phyloP scores from a whole-genome alignment of 2,888 invertebrate species.

The Clostera curtula region DNA sequence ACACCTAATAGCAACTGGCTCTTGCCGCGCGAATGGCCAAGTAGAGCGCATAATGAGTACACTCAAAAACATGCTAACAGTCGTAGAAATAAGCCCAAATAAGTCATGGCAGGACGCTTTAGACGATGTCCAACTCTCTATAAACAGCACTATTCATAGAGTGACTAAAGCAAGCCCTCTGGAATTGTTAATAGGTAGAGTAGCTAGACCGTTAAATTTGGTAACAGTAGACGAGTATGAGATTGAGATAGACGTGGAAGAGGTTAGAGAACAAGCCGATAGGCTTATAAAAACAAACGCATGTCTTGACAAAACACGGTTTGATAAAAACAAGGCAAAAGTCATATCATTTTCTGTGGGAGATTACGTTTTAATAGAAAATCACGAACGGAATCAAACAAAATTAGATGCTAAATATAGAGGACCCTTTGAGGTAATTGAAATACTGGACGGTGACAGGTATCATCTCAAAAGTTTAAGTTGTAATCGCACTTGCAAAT shows the following conservation, averaged over 20 bases:
- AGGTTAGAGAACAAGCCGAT: too few relatives aligned
- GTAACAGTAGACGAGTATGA: too few relatives aligned
- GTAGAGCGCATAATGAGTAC: not conserved
- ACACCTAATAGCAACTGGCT: slow-evolving; percentile 7
- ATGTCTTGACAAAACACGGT: not conserved
- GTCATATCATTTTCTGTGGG: slow-evolving; percentile 4
- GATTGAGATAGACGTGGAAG: too few relatives aligned
- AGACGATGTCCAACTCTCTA: slow-evolving; percentile 1
- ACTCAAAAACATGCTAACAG: too few relatives aligned
- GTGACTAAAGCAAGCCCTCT: too few relatives aligned
- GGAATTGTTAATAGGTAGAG: too few relatives aligned
- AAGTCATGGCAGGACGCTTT: too few relatives aligned
- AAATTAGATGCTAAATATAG: slow-evolving; percentile 13
- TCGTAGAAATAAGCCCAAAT: too few relatives aligned
- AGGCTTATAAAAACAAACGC: too few relatives aligned
- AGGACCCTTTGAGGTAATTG: slow-evolving; percentile 12
- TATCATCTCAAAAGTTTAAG: slow-evolving; percentile 5
- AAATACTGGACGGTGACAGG: slow-evolving; percentile 7
- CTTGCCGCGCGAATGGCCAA: slow-evolving; percentile 5
- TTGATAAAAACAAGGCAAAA: slow-evolving; percentile 2
- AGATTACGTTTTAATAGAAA: slow-evolving; percentile 8
- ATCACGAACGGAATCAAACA: slow-evolving; percentile 14
- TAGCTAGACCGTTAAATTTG: not conserved
- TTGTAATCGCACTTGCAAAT: slow-evolving; percentile 11
- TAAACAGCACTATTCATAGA: too few relatives aligned